Evolutionary conservation across 2,888 invertebrate species (phyloP).

Genomic region (Calameuta idolon): DNA sequence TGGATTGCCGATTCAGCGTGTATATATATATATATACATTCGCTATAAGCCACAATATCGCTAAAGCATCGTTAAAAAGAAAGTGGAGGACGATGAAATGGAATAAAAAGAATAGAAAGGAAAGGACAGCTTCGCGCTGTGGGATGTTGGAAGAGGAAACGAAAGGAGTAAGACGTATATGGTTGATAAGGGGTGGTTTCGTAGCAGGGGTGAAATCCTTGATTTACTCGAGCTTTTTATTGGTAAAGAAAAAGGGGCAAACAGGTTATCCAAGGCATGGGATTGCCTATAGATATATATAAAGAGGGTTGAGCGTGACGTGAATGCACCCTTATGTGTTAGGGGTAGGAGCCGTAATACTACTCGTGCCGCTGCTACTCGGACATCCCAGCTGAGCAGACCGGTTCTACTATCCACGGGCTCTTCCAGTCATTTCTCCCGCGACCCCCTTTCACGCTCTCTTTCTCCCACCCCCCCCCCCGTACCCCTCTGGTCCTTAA

Average conservation of each 20-base stretch:
- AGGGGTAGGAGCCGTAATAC: constrained; percentile 20
- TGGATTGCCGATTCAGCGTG: not conserved
- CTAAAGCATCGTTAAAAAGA: not conserved
- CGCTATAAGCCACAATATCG: not conserved
- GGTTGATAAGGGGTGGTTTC: not conserved
- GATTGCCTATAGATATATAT: constrained; percentile 45
- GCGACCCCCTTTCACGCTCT: constrained; percentile 14
- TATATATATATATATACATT: not conserved
- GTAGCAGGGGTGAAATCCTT: constrained; percentile 36
- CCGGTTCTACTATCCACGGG: not conserved
- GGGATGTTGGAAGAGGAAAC: not conserved
- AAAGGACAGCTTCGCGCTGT: not conserved
- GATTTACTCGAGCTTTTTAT: constrained; percentile 49
- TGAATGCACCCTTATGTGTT: constrained; percentile 41
- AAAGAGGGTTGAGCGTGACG: constrained; percentile 52
- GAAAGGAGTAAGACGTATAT: not conserved
- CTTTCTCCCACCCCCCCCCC: constrained; percentile 2
- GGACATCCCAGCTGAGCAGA: constrained; percentile 12
- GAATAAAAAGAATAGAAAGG: not conserved
- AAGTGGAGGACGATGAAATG: not conserved
- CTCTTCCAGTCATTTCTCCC: constrained; percentile 13
- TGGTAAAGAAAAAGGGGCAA: constrained; percentile 41
- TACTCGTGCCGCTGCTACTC: constrained; percentile 22
- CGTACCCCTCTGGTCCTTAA: constrained; percentile 3
- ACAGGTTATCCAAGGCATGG: constrained; percentile 46